phyloP scores from a whole-genome alignment of 30 jellyfish, hydroid and myxozoan genomes.

The Sanderia malayensis region DNA sequence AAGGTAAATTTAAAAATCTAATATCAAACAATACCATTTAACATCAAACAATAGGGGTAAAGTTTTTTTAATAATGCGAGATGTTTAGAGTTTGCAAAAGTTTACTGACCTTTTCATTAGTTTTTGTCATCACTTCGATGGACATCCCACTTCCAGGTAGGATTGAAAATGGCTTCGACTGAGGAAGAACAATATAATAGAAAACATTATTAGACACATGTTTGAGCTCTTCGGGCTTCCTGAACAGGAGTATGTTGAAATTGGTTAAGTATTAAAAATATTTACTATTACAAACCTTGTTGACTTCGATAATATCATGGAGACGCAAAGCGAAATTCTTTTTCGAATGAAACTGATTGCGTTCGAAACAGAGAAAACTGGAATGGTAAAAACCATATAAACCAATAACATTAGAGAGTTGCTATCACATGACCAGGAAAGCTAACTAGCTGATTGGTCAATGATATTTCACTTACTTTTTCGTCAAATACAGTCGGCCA shows the following conservation, averaged over 20 bases:
- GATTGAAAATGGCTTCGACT: constrained; percentile 79
- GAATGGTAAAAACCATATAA: not conserved
- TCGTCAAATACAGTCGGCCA: constrained; percentile 83
- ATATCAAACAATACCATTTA: too few species aligned
- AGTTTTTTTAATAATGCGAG: too few species aligned
- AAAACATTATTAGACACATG: too few species aligned
- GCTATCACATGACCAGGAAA: too few species aligned
- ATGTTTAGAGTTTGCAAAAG: too few species aligned
- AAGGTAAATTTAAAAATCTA: too few species aligned
- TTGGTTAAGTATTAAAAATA: too few species aligned
- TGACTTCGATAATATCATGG: constrained; percentile 51
- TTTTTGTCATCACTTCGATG: constrained; percentile 62
- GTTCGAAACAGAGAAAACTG: constrained; percentile 77
- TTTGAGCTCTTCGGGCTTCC: too few species aligned
- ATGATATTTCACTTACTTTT: constrained; percentile 45
- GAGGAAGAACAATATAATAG: too few species aligned
- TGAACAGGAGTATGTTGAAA: too few species aligned
- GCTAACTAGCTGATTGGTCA: too few species aligned
- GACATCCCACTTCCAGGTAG: constrained; percentile 96
- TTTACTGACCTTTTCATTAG: constrained; percentile 41
- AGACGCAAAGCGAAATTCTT: constrained; percentile 76
- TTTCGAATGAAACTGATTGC: constrained; percentile 80
- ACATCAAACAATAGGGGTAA: too few species aligned
- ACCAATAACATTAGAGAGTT: not conserved
- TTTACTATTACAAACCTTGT: constrained; percentile 56